Base-by-base conservation (phyloP, 1,140 invertebrate species). In the Neelides sp. region DNA sequence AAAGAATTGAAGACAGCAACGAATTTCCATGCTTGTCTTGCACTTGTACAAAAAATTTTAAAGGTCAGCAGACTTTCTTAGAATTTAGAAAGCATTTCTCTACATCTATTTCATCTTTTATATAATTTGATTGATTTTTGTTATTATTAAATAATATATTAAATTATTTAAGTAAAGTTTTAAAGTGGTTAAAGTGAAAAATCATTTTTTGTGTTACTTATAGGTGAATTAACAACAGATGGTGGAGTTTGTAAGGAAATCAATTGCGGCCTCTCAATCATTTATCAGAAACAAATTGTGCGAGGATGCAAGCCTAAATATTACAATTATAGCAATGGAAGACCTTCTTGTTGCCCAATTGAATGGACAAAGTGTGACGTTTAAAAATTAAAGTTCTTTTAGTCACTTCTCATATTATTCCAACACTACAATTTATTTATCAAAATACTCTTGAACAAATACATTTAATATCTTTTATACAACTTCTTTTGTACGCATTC, bases 231-330 rank as follows among this genome's bases (percentile, higher is more conserved):
- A 54, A 52, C 44, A n/a, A 56, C 54, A 1, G 50, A 48, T 22
- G 20, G 17, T 28, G 52, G 52, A 0, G 32, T 49, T 55, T 75
- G 73, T 56, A 58, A 62, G 4, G 68, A 72, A 50, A 66, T 74
- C 20, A 67, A 72, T 58, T 75, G 73, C 46, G 71, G 69, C 1
- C 55, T 73, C 7, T 68, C 71, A 47, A 66, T 74, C 4, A 66
- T 70, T 47, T 64, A 70, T 51, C 66, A 68, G 32, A 60, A 65
- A 13, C 62, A 67, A 22, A 57, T 75, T 3, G 54, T 62, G 8
- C 54, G 66, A 5, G 69, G 68, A 15, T 75, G 73, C 54, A 68
- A 69, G 1, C 73, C 73, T 2, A 60, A 73, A 1, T 73, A 70
- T 52, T 61, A 64, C 27, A 63, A 65, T 3, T 64, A 61, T 43